Conservation (phyloP, 2,113 vertebrate genomes). For the Microcebus jonahi region DNA sequence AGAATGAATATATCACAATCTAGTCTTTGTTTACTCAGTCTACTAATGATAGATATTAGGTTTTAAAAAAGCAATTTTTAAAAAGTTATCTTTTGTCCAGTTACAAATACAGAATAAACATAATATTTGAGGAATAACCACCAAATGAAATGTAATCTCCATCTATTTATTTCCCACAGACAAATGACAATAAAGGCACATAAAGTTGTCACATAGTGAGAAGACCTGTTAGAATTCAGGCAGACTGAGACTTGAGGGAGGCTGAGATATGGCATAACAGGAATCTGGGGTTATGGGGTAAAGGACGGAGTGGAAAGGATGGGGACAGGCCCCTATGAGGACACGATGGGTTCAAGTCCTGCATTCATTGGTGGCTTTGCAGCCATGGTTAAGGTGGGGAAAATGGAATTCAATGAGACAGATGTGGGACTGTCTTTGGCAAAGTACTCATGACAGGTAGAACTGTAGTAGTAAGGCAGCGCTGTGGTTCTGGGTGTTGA, state of each 20-base stretch:
- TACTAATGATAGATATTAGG: not conserved
- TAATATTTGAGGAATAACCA: not conserved
- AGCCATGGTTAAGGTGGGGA: not conserved
- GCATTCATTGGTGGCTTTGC: not conserved
- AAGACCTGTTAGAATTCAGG: not conserved
- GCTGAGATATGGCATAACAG: not conserved
- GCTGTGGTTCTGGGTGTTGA: not conserved
- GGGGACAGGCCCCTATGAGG: not conserved
- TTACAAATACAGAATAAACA: not conserved
- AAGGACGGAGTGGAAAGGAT: accelerated
- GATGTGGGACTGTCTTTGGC: not conserved
- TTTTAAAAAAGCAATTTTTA: not conserved
- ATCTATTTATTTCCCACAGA: not conserved
- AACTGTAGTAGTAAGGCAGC: not conserved
- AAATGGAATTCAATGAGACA: not conserved
- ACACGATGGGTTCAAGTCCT: not conserved
- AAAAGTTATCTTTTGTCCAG: not conserved
- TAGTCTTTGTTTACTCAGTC: not conserved
- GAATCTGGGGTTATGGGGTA: accelerated
- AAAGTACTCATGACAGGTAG: not conserved
- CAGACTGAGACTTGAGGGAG: not conserved
- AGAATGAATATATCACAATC: not conserved
- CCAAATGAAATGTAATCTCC: not conserved
- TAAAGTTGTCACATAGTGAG: not conserved
- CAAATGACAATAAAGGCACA: not conserved